Percentiles rank a stretch among this genome's conserved stretches.
Conservation (phyloP, 1,140 invertebrate genomes). For the Saxidomus purpurata region DNA sequence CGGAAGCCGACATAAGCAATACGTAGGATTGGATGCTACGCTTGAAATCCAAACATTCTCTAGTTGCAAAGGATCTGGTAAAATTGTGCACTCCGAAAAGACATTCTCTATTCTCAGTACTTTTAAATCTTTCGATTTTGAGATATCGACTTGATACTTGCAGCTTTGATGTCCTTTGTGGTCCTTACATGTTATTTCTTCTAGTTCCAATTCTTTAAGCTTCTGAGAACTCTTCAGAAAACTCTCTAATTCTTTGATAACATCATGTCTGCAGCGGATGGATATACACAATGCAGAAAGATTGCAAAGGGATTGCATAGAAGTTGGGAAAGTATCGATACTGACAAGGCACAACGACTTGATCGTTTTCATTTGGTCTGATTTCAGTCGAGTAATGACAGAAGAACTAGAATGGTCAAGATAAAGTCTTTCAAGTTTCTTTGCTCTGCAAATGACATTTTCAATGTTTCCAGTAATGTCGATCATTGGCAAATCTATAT, state of each 20-base stretch:
- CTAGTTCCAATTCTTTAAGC: neutral
- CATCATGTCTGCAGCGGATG: neutral
- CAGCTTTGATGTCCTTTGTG: neutral
- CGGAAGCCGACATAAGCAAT: neutral
- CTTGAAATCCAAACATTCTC: neutral
- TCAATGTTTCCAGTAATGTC: neutral
- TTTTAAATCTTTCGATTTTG: neutral
- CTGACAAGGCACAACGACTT: neutral
- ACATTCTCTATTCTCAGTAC: neutral
- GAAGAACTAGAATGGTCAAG: neutral
- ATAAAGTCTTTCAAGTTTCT: neutral
- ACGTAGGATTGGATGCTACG: neutral
- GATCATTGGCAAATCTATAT: neutral
- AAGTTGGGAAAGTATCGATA: neutral
- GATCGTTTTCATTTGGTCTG: neutral
- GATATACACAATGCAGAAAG: neutral
- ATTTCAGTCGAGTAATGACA: neutral
- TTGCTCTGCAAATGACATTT: neutral
- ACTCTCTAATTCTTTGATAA: neutral
- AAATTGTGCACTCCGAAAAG: neutral
- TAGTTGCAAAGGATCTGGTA: neutral
- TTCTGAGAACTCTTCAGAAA: neutral
- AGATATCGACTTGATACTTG: neutral
- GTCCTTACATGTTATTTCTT: neutral
- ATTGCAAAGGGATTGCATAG: neutral